A percentile compares a stretch with the other conserved stretches of the same genome.
phyloP scores from a whole-genome alignment of 2,797 vertebrate genomes.

The Spondyliosoma cantharus region DNA sequence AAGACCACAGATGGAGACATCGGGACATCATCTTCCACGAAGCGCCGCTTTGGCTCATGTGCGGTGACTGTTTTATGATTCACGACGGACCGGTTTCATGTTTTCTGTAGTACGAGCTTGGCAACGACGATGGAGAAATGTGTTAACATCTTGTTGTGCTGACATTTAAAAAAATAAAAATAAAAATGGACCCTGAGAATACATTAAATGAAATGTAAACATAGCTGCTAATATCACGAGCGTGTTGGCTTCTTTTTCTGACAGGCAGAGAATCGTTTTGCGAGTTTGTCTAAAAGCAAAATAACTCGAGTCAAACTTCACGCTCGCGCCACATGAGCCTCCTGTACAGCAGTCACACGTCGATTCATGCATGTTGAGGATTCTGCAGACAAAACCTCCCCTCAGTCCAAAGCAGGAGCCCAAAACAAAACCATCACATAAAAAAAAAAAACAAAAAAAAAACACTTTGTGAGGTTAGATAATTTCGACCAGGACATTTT shows the following conservation, averaged over 20 bases:
- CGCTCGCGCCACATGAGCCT: neutral
- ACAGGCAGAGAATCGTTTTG: neutral
- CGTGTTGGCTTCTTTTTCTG: neutral
- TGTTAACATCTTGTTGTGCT: neutral
- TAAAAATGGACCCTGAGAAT: neutral
- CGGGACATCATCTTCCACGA: constrained; percentile 14
- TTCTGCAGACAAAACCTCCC: neutral
- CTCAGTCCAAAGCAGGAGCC: neutral
- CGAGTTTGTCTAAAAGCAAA: neutral
- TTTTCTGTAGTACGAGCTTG: neutral
- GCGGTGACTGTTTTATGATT: neutral
- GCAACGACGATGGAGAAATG: neutral
- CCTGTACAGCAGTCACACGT: neutral
- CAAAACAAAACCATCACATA: neutral
- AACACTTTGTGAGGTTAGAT: neutral
- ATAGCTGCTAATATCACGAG: neutral
- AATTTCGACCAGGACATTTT: constrained; percentile 16
- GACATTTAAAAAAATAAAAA: neutral
- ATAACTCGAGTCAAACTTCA: neutral
- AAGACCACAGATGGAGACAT: constrained; percentile 17
- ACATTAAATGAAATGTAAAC: neutral
- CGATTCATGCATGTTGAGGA: neutral
- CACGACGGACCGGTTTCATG: neutral
- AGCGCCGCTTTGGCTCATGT: neutral
- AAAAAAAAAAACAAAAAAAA: neutral